Percentiles rank a stretch among this genome's conserved stretches.
These are phyloP conservation scores for Hirtodrosophila cameraria DNA, from an alignment of 2,888 invertebrate genomes.

Conservation along the genomic window DNA sequence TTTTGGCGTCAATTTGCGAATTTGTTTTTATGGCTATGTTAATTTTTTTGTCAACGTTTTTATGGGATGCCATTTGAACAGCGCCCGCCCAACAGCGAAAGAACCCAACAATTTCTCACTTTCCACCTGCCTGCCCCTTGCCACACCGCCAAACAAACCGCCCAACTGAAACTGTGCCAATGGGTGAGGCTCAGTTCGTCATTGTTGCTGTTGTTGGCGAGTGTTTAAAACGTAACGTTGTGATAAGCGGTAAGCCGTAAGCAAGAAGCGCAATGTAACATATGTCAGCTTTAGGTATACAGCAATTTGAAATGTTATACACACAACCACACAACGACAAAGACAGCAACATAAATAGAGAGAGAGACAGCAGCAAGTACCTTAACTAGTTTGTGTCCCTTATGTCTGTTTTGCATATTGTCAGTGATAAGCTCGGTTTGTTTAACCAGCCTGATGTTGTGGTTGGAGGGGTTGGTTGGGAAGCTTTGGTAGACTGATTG, in stretches of 20 bases:
- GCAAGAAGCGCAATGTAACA: conserved; percentile 37
- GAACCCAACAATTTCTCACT: no score
- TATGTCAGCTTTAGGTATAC: conserved; percentile 29
- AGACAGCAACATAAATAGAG: background rate
- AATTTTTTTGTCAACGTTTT: conserved; percentile 63
- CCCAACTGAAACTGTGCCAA: conserved; percentile 58
- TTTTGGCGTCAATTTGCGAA: conserved; percentile 26
- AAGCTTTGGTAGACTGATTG: conserved; percentile 52
- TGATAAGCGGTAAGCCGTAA: conserved; percentile 37
- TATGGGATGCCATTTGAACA: conserved; percentile 61
- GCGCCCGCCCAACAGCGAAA: conserved; percentile 6
- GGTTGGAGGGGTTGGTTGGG: background rate
- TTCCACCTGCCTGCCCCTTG: conserved; percentile 4
- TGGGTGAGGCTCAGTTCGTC: conserved; percentile 47
- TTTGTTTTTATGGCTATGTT: conserved; percentile 69
- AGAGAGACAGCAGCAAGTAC: conserved; percentile 4
- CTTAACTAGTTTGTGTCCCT: conserved; percentile 25
- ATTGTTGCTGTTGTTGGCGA: conserved; percentile 10
- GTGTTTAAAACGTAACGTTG: conserved; percentile 18
- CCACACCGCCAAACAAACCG: conserved; percentile 47
- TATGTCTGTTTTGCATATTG: conserved; percentile 46
- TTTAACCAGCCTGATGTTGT: background rate
- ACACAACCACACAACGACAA: conserved; percentile 17
- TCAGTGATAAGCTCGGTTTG: conserved; percentile 48
- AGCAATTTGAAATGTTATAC: conserved; percentile 14